Evolutionary conservation across 1,140 invertebrate genomes (phyloP), one percentile per base, ranked within the genome.

Genomic region (Platyscapa corneri): DNA sequence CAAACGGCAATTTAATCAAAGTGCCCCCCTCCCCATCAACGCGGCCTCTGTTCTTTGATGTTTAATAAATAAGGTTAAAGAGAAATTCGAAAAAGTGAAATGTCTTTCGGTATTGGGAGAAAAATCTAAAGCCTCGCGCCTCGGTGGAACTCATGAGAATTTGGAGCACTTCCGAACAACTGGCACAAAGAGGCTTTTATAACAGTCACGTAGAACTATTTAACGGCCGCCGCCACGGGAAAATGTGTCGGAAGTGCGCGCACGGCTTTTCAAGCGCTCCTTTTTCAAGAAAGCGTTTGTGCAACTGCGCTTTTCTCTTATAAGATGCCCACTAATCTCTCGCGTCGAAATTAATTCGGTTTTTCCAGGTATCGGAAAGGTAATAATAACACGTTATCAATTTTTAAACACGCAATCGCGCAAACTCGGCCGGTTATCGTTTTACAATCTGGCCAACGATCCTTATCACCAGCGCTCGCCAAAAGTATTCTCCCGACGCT

Each of bases 181-280:
- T n/a, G 14, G 27, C 12, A 81, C 64, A 81, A 67, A 81, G 64
- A 65, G 1, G 64, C 78, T 70, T 30, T 81, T 46, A 23, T 81
- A 81, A 49, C 60, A 8, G 34, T 46, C 6, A 34, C 12, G 42
- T 70, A 32, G 10, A 75, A 42, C 39, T 49, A 75, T 34, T 82
- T 72, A 72, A 72, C 30, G n/a, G 34, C 30, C 7, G 37, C 18
- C 39, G 16, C 7, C 3, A 46, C 42, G 6, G 49, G 53, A 76
- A 82, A 64, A 76, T 83, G 12, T 83, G 72, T 76, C 56, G 72
- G 82, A 83, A 83, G 56, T 83, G 56, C 14, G 60, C 18, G 56
- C 30, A 32, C n/a, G 75, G 27, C 74, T 49, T 84, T 84, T 78
- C 39, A 49, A 78, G 56, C n/a, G 60, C 56, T 37, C 37, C n/a